phyloP scores from a whole-genome alignment of 64 coral and sea anemone species.

The Montipora efflorescens region DNA sequence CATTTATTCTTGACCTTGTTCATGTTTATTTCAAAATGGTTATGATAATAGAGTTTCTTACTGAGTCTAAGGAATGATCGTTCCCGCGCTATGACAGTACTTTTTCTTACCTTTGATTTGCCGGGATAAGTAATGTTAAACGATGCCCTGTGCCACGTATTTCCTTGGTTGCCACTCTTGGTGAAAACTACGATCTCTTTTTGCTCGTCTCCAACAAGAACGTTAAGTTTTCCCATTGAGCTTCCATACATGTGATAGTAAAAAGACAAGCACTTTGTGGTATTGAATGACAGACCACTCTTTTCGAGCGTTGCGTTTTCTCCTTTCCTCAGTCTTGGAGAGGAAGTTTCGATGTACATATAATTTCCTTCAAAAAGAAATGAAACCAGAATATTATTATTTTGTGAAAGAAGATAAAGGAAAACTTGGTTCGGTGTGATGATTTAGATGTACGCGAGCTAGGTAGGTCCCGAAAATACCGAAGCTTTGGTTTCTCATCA shows the following conservation, averaged over 20 bases:
- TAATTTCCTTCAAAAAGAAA: constrained; percentile 15
- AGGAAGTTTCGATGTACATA: constrained; percentile 48
- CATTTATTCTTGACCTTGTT: too few relatives aligned
- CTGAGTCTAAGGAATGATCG: not conserved
- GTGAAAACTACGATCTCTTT: constrained; percentile 22
- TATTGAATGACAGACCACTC: not conserved
- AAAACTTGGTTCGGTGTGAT: not conserved
- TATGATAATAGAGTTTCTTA: too few relatives aligned
- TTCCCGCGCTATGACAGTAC: not conserved
- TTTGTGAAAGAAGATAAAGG: not conserved
- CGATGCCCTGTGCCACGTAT: constrained; percentile 27
- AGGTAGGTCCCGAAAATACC: not conserved
- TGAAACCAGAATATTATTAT: not conserved
- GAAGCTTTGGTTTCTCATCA: not conserved
- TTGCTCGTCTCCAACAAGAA: not conserved
- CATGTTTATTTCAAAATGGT: too few relatives aligned
- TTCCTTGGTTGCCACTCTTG: constrained; percentile 38
- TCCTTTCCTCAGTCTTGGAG: constrained; percentile 9
- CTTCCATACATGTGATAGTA: constrained; percentile 60
- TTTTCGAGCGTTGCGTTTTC: constrained; percentile 29
- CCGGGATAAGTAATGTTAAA: not conserved
- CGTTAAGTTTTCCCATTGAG: constrained; percentile 12
- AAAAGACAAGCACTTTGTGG: constrained; percentile 14
- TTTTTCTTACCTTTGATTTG: not conserved
- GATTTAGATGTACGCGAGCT: not conserved